Evolutionary conservation across 2,888 invertebrate species (phyloP), one percentile per base, ranked within the genome.

Genomic region (Camptogramma bilineatum): DNA sequence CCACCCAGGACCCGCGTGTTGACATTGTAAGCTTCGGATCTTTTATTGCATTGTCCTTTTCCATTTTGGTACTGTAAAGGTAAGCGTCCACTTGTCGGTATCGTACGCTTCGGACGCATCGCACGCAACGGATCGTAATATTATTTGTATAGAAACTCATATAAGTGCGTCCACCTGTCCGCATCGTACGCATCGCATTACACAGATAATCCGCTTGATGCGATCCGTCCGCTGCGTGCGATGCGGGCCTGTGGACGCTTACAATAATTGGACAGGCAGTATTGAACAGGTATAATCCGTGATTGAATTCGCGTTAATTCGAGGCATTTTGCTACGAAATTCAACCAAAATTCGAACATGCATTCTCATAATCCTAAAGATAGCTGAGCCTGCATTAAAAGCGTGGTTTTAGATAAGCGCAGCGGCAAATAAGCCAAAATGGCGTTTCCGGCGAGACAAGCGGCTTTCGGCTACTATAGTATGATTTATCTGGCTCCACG

Each of bases 361-460:
- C 46, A 7, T 46, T 46, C 18, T 13, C 44, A n/a, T 55, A 47
- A 47, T 31, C 46, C 54, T 17, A 18, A 46, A 24, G 46, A 18
- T 46, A 46, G 46, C 31, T 31, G 28, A 7, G 55, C 47, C 17
- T 47, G 55, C 55, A 34, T 18, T 46, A 19, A 10, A 13, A 13
- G 2, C 34, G 34, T 13, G 34, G 34, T 39, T 24, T 47, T 31
- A 55, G 47, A 31, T 55, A 55, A 55, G 55, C 47, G 7, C 28
- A 13, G 8, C 31, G 55, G 31, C 13, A 34, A 55, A 47, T 47
- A 55, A 55, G 47, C 55, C 47, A 19, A 55, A 47, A 47, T 55
- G 46, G 31, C 18, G 28, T 51, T 51, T 31, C 28, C 28, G 5
- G 28, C 28, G 28, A 19, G 13, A 17, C 28, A 28, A 46, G 8